A percentile compares a stretch with the other conserved stretches of the same genome.
phyloP scores from a whole-genome alignment of 2,113 vertebrate species.

The Mustelus asterias region DNA sequence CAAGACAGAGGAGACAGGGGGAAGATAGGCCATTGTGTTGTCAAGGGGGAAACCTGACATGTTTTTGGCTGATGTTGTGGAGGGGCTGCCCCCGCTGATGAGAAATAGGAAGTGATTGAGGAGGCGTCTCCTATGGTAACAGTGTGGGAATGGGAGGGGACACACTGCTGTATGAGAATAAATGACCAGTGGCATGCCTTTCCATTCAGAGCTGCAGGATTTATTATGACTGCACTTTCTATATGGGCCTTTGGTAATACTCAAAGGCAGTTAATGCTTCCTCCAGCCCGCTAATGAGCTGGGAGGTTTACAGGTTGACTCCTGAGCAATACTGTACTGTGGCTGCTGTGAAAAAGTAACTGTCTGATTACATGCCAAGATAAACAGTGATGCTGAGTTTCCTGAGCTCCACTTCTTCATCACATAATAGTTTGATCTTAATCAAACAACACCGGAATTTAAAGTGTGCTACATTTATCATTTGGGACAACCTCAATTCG shows the following conservation, averaged over 20 bases:
- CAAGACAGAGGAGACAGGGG: background rate
- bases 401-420: background rate
- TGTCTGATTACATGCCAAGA: background rate
- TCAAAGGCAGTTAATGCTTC: constrained; percentile 12
- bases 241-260: background rate
- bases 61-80: background rate
- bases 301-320: background rate
- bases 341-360: background rate
- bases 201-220: background rate
- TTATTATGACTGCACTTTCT: background rate
- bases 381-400: background rate
- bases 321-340: background rate
- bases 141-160: background rate
- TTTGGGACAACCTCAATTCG: background rate
- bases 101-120: background rate
- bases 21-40: background rate
- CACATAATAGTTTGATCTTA: background rate
- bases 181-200: background rate
- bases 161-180: background rate
- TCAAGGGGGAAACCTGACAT: background rate
- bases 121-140: background rate
- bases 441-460: constrained; percentile 14
- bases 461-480: background rate
- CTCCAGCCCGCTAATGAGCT: background rate
- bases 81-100: background rate